Conservation (phyloP, 2,797 vertebrate species). For the Enteromius unitaeniatus region DNA sequence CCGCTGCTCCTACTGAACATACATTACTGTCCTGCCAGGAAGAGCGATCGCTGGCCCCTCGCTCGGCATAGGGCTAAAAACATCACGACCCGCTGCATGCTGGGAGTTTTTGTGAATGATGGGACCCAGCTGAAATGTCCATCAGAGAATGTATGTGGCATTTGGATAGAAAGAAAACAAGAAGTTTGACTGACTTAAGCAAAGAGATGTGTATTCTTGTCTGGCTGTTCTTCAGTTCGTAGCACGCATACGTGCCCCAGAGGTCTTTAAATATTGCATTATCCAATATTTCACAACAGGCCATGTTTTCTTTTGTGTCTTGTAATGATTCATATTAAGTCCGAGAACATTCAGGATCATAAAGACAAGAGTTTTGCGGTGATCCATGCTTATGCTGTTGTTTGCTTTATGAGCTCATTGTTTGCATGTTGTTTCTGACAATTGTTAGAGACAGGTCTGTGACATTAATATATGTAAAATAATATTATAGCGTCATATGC, state of each 20-base stretch:
- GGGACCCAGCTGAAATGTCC: constrained; percentile 63
- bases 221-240: not conserved
- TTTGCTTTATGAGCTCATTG: constrained; percentile 19
- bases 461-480: not conserved
- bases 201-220: not conserved
- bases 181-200: constrained; percentile 27
- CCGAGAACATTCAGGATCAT: not conserved
- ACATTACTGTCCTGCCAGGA: constrained; percentile 57
- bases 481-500: not conserved
- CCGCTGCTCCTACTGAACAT: constrained; percentile 57
- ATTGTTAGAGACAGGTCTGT: not conserved
- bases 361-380: constrained; percentile 1
- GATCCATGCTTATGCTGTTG: constrained; percentile 22
- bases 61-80: constrained; percentile 76
- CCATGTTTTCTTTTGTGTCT: constrained; percentile 13
- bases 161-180: constrained; percentile 53
- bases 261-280: not conserved
- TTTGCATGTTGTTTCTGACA: constrained; percentile 4
- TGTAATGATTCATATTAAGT: constrained; percentile 21
- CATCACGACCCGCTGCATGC: constrained; percentile 65
- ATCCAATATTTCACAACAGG: constrained; percentile 13
- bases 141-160: constrained; percentile 53
- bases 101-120: constrained; percentile 61
- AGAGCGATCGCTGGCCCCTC: constrained; percentile 74
- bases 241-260: not conserved